Base-by-base conservation (phyloP, 2,113 vertebrate genomes). In the Pelobates fuscus region DNA sequence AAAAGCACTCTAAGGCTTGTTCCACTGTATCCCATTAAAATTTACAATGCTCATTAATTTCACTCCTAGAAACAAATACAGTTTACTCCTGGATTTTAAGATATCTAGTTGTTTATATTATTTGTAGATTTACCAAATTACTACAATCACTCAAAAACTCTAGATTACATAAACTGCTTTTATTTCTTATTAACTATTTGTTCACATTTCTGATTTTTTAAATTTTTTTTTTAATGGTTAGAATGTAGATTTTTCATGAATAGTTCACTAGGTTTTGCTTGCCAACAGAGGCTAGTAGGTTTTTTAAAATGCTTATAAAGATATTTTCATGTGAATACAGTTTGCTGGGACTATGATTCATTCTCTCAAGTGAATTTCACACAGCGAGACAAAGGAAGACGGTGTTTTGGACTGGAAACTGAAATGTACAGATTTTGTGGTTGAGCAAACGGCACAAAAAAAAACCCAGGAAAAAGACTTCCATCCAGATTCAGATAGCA, bases 11-110 rank as follows among this genome's bases (percentile, higher is more conserved):
- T 15, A 20, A n/a, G 44, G 44, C 26, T 64, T 27, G n/a, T 15
- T 61, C 70, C 8, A 62, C 25, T 29, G 44, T 54, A 15, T 72
- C 29, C 70, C 30, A n/a, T 46, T 54, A 24, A 12, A 37, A 63
- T 72, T 64, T 64, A 54, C 70, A 62, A 24, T 63, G 59, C 44
- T 71, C 70, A 62, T 63, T 71, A 71, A 72, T 52, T n/a, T 72
- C 58, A 49, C 29, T 54, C 70, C 17, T 21, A 37, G 70, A 72
- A 58, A 54, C 59, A 44, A 27, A 26, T 17, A 44, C 44, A 63
- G 26, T 63, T 72, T 72, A 63, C 59, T 60, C 20, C 37, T 54
- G 70, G 70, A 72, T 63, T 63, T 58, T 30, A 14, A 14, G 44
- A 49, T 18, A 49, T 49, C 17, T 49, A 18, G 12, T 4, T 17